These are phyloP conservation scores for Scomberomorus guttatus DNA, from an alignment of 2,797 vertebrate species.

Conservation along the genomic window DNA sequence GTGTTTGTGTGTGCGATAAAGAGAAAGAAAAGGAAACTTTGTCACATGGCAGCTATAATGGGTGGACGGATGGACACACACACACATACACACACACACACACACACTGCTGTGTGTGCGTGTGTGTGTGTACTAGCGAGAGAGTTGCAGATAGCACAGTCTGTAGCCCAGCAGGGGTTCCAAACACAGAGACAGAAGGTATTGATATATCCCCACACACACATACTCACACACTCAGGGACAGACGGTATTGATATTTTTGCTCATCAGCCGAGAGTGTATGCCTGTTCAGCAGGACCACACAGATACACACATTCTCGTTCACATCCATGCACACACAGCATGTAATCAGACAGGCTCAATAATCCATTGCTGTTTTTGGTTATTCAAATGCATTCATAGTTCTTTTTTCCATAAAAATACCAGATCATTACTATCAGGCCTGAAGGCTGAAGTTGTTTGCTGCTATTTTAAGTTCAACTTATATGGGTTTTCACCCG, in stretches of 20 bases:
- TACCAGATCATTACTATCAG: slow-evolving; percentile 49
- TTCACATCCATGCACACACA: slow-evolving; percentile 27
- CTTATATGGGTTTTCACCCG: background rate
- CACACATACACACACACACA: slow-evolving; percentile 24
- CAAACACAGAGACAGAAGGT: slow-evolving; percentile 80
- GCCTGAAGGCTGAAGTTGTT: slow-evolving; percentile 41
- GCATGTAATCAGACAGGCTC: slow-evolving; percentile 66
- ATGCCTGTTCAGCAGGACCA: slow-evolving; percentile 47
- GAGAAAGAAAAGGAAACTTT: slow-evolving; percentile 62
- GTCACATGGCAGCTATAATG: slow-evolving; percentile 62
- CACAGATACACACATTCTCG: slow-evolving; percentile 39
- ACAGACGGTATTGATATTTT: slow-evolving; percentile 79
- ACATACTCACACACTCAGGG: slow-evolving; percentile 28
- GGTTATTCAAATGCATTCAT: slow-evolving; percentile 71
- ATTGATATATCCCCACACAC: slow-evolving; percentile 76
- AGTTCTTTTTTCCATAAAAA: slow-evolving; percentile 61
- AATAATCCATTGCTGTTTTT: slow-evolving; percentile 76
- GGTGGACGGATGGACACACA: slow-evolving; percentile 39
- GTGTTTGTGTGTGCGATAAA: slow-evolving; percentile 32
- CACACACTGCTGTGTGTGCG: background rate
- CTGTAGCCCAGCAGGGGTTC: slow-evolving; percentile 78
- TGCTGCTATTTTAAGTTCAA: slow-evolving; percentile 41
- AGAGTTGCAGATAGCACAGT: slow-evolving; percentile 75
- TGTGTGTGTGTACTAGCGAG: slow-evolving; percentile 19
- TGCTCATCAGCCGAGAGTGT: slow-evolving; percentile 65